Evolutionary conservation across 53 echinoderm and acorn worm species (phyloP).

Genomic region (Henricia sp.): DNA sequence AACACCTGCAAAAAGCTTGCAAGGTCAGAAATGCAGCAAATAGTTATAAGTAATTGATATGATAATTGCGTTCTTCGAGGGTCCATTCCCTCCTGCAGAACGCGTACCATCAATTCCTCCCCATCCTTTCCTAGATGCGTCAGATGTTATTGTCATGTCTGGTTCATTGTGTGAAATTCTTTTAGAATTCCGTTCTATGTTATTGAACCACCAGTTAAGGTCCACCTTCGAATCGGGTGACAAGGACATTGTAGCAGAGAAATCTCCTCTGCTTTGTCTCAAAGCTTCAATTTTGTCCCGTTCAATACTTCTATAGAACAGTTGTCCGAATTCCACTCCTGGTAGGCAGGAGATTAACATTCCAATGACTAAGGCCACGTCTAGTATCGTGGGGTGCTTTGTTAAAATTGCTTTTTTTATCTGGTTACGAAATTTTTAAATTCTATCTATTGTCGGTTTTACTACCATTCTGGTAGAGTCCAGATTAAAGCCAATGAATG

Average conservation of each 20-base stretch:
- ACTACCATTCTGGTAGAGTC: slow-evolving; percentile 58
- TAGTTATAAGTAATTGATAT: slow-evolving; percentile 46
- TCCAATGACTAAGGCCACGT: slow-evolving; percentile 59
- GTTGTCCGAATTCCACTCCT: slow-evolving; percentile 51
- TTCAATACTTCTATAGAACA: slow-evolving; percentile 53
- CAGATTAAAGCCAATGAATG: slow-evolving; percentile 41
- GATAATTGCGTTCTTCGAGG: slow-evolving; percentile 32
- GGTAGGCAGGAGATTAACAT: slow-evolving; percentile 52
- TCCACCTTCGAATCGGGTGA: slow-evolving; percentile 29
- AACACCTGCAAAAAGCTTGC: slow-evolving; percentile 31
- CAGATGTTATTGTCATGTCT: slow-evolving; percentile 7
- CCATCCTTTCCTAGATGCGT: slow-evolving; percentile 62
- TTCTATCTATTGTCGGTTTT: slow-evolving; percentile 30
- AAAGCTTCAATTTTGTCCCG: slow-evolving; percentile 42
- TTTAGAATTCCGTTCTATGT: slow-evolving; percentile 15
- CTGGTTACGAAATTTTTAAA: background rate
- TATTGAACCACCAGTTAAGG: slow-evolving; percentile 57
- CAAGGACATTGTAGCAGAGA: slow-evolving; percentile 20
- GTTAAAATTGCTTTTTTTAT: background rate
- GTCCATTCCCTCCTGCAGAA: slow-evolving; percentile 59
- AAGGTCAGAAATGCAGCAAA: slow-evolving; percentile 44
- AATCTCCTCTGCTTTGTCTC: slow-evolving; percentile 31
- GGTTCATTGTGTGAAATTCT: slow-evolving; percentile 9
- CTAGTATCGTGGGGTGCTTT: slow-evolving; percentile 20
- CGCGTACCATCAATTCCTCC: slow-evolving; percentile 21